A percentile compares a stretch with the other conserved stretches of the same genome.
Conservation (phyloP, 2,888 invertebrate genomes). For the Drosophila tanythrix region DNA sequence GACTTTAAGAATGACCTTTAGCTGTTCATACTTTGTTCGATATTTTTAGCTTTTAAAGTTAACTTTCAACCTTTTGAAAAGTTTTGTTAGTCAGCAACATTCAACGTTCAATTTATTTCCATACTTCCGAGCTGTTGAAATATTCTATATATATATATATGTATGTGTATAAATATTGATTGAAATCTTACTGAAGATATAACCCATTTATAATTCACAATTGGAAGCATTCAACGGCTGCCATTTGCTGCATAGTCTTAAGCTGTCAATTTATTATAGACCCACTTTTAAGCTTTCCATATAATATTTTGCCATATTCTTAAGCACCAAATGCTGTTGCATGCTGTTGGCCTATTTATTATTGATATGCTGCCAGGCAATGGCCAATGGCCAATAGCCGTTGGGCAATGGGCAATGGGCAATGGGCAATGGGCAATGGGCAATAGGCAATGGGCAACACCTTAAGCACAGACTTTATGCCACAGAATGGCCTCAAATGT, state of each 20-base stretch:
- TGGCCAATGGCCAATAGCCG: background rate
- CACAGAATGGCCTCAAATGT: conserved; percentile 51
- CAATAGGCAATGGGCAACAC: conserved; percentile 36
- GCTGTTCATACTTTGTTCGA: background rate
- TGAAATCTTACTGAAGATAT: conserved; percentile 11
- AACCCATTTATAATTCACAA: conserved; percentile 36
- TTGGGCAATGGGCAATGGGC: background rate
- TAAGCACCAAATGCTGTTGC: conserved; percentile 36
- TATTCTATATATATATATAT: background rate
- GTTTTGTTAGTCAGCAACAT: conserved; percentile 11
- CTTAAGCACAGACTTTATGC: conserved; percentile 73
- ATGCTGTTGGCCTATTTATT: conserved; percentile 52
- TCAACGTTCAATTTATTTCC: conserved; percentile 26
- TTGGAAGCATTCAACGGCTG: conserved; percentile 27
- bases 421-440: background rate
- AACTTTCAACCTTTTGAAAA: conserved; percentile 4
- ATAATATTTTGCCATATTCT: conserved; percentile 43
- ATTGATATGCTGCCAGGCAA: conserved; percentile 50
- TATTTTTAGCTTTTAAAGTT: background rate
- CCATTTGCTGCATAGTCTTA: conserved; percentile 34
- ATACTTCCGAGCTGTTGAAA: conserved; percentile 10
- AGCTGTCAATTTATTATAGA: conserved; percentile 64
- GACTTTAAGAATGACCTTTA: background rate
- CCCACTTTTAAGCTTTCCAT: conserved; percentile 64
- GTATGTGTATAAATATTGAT: conserved; percentile 21